A percentile compares a stretch with the other conserved stretches of the same genome.
These are phyloP conservation scores for Abrostola tripartita DNA, from an alignment of 2,888 invertebrate species.

Conservation along the genomic window DNA sequence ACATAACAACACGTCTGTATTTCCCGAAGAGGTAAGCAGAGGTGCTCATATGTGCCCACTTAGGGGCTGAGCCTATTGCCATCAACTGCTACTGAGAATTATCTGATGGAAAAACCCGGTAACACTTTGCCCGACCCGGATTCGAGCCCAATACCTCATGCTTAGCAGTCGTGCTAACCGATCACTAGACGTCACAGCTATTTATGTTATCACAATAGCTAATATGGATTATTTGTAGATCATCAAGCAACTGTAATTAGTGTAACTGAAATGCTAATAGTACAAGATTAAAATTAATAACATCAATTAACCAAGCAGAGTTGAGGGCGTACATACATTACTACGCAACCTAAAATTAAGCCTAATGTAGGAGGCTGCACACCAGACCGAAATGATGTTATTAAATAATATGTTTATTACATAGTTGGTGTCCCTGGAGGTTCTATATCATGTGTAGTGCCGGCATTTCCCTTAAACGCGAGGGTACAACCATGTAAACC, in stretches of 20 bases:
- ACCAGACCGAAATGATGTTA: conserved; percentile 2
- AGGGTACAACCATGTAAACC: neutral
- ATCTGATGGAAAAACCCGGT: no score
- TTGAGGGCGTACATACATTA: neutral
- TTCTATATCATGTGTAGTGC: neutral
- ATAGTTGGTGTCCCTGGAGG: neutral
- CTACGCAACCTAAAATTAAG: conserved; percentile 1
- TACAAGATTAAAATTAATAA: conserved; percentile 4
- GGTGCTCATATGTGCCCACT: no score
- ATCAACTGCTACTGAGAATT: no score
- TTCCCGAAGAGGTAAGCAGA: no score
- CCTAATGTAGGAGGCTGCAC: conserved; percentile 3
- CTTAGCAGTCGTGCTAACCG: no score
- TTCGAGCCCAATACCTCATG: no score
- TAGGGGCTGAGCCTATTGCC: no score
- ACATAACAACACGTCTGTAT: no score
- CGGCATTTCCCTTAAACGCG: neutral
- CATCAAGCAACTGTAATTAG: neutral
- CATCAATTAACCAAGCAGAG: conserved; percentile 3
- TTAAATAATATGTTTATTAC: conserved; percentile 7
- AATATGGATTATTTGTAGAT: neutral
- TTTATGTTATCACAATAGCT: neutral
- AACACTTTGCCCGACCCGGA: no score
- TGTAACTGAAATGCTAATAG: conserved; percentile 1
- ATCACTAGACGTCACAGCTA: no score